phyloP scores from a whole-genome alignment of 2,113 vertebrate species.

The Cervus canadensis region DNA sequence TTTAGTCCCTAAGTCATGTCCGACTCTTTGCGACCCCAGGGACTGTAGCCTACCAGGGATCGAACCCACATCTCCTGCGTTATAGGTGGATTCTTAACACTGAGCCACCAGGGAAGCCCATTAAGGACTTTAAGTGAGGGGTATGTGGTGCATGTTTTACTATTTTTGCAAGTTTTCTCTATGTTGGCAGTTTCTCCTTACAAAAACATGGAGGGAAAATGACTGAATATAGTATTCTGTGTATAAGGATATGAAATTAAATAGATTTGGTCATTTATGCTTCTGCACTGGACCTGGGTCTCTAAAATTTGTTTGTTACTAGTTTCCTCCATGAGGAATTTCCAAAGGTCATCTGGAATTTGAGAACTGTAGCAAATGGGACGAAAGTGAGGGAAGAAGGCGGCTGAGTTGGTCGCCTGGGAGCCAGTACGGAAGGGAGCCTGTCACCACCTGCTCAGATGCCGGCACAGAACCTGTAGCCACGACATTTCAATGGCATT shows the following conservation, averaged over 20 bases:
- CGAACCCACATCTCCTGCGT: not conserved
- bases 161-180: not conserved
- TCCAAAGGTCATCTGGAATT: not conserved
- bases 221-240: not conserved
- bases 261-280: not conserved
- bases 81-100: not conserved
- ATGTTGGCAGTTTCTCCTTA: not conserved
- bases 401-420: not conserved
- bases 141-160: rapidly evolving
- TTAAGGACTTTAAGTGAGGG: not conserved
- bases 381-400: not conserved
- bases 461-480: not conserved
- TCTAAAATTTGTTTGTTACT: not conserved
- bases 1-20: not conserved
- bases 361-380: not conserved
- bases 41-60: not conserved
- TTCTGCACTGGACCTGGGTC: not conserved
- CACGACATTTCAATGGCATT: not conserved
- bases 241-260: not conserved
- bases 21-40: not conserved
- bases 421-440: rapidly evolving
- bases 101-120: not conserved
- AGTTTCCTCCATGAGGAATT: not conserved
- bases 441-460: not conserved
- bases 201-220: not conserved